Evolutionary conservation across 2,888 invertebrate species (phyloP), one percentile per base, ranked within the genome.

Genomic region (Coelinius sp.): DNA sequence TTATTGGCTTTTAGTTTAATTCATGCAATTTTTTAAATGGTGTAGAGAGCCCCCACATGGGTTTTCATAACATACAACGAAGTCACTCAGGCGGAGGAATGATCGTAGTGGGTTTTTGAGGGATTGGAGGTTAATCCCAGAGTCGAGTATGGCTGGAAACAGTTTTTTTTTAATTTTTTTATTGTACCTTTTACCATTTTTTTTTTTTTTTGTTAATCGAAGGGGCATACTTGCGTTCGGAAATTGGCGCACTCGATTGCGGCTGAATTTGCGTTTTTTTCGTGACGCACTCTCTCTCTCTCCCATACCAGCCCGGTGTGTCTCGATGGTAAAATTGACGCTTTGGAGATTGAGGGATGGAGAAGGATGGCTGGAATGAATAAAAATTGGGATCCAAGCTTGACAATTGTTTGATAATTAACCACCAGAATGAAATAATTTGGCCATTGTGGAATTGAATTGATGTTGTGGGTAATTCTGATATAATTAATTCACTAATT

Each of bases 401-500:
- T 20, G 20, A 49, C 46, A 49, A 49, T 49, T 20, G 46, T 6
- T 49, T 49, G 46, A 49, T 14, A 49, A 4, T 14, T 17, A 49
- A 49, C 20, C 46, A 20, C 20, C 46, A 49, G 46, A 49, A 49
- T 1, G 20, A 49, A 20, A 49, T 49, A 49, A 49, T 49, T 49
- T 49, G 46, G 5, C 46, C 56, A n/a, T 27, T 46, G 67, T 63
- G 44, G 65, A 76, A 70, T 73, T 70, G 14, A 74, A 76, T 74
- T 69, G 69, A 38, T 65, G 63, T 41, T 59, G 68, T 67, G 66
- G 74, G 75, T 71, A 53, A 69, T 73, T 73, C 69, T 73, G 67
- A 53, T 76, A 75, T 81, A 82, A 80, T 83, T 82, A 80, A 83
- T 81, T 78, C 78, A 69, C 73, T 81, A 81, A 83, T 82, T 82